Percentiles rank a stretch among this genome's conserved stretches.
Conservation (phyloP, 2,888 invertebrate species). For the Candidula unifasciata region DNA sequence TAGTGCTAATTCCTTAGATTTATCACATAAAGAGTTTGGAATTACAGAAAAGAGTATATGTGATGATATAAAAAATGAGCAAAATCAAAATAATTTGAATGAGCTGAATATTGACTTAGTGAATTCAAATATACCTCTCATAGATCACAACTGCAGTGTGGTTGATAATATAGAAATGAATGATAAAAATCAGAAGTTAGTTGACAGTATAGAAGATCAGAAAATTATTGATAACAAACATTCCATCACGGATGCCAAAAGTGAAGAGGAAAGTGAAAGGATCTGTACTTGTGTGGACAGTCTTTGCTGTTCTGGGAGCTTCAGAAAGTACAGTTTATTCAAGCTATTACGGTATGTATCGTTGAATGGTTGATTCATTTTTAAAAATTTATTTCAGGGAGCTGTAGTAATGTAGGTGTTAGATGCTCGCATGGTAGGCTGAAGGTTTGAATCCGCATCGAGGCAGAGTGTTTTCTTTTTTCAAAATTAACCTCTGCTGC, state of each 20-base stretch:
- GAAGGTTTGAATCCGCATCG: too few species aligned
- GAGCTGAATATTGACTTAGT: background rate
- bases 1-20: background rate
- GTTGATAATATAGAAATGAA: background rate
- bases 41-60: background rate
- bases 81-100: background rate
- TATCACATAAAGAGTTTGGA: background rate
- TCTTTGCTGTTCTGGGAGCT: background rate
- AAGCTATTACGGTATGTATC: constrained; percentile 40
- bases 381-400: too few species aligned
- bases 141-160: background rate
- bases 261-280: constrained; percentile 15
- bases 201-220: background rate
- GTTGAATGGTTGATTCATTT: too few species aligned
- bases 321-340: background rate
- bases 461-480: too few species aligned
- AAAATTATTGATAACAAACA: background rate
- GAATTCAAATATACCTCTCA: background rate
- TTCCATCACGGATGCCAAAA: background rate
- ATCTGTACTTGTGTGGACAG: constrained; percentile 34
- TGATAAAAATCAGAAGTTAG: background rate
- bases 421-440: too few species aligned
- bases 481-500: too few species aligned
- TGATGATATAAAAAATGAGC: background rate
- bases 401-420: too few species aligned